Evolutionary conservation across 2,888 invertebrate species (phyloP).

Genomic region (Schizaphis graminum): DNA sequence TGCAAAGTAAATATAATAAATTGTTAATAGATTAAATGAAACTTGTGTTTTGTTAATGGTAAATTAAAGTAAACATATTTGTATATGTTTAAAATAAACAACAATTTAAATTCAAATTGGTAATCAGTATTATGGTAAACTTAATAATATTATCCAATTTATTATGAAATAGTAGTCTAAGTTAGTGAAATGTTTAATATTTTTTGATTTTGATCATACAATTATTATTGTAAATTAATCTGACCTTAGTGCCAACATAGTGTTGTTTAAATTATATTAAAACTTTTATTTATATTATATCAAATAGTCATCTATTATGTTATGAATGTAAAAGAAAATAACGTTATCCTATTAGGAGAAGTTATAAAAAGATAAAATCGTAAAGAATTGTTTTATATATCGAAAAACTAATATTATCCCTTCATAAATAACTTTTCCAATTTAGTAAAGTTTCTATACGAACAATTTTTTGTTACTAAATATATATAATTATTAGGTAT

Average conservation of each 20-base stretch:
- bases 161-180: background rate
- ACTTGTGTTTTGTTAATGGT: background rate
- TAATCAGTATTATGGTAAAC: background rate
- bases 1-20: background rate
- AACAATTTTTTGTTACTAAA: constrained; percentile 14
- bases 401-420: constrained; percentile 32
- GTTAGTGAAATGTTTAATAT: background rate
- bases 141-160: background rate
- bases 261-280: background rate
- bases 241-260: background rate
- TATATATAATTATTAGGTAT: background rate
- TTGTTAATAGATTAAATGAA: background rate
- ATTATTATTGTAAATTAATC: background rate
- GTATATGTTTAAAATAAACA: background rate
- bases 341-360: constrained; percentile 10
- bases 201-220: background rate
- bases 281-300: background rate
- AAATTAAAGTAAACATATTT: background rate
- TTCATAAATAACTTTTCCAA: constrained; percentile 51
- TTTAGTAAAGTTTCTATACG: constrained; percentile 28
- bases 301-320: background rate
- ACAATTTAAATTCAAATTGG: background rate
- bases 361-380: constrained; percentile 54
- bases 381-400: background rate
- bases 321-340: background rate